Evolutionary conservation across 2,113 vertebrate genomes (phyloP), one percentile per base, ranked within the genome.

Genomic region (Microtus richardsoni): DNA sequence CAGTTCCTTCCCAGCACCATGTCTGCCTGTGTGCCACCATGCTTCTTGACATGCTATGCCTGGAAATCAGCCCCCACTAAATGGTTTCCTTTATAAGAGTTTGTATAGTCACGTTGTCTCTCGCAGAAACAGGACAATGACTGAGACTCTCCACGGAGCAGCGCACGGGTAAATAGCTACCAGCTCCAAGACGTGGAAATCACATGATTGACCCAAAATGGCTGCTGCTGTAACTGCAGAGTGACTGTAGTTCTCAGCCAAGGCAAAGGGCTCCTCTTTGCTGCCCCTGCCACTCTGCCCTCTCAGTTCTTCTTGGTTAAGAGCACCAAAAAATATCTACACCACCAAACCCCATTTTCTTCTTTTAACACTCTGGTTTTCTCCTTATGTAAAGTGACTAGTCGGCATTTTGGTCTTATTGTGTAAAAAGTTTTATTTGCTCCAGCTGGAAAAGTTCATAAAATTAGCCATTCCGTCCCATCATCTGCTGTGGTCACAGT

Each of bases 371-470:
- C 24, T 33, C 68, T 87, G 41, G 58, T 75, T 93, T 64, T 60
- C 70, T 64, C 52, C 28, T 60, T 93, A 19, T 33, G 80, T 77
- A 73, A 93, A 88, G 73, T 94, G 74, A 87, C 60, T 93, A 74
- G 77, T 97, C 86, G 91, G 89, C 83, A 73, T 95, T 95, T 91
- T 95, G 33, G 84, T 86, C 88, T 97, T 78, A 60, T 66, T 74
- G 91, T 92, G 33, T 88, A 44, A 90, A 91, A 93, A 44, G 8
- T 54, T 90, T 74, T 71, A 92, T 86, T 97, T 91, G 30, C 66
- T 82, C 75, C 79, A 91, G 70, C 74, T 96, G 93, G 74, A 90
- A 94, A 77, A 95, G 36, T 96, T 95, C 66, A 87, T 91, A 79
- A 58, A 96, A 44, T 75, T 89, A 88, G 87, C 73, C 58, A 71